Evolutionary conservation across 1,140 invertebrate species (phyloP).

Genomic region (Brachystomella parvula): DNA sequence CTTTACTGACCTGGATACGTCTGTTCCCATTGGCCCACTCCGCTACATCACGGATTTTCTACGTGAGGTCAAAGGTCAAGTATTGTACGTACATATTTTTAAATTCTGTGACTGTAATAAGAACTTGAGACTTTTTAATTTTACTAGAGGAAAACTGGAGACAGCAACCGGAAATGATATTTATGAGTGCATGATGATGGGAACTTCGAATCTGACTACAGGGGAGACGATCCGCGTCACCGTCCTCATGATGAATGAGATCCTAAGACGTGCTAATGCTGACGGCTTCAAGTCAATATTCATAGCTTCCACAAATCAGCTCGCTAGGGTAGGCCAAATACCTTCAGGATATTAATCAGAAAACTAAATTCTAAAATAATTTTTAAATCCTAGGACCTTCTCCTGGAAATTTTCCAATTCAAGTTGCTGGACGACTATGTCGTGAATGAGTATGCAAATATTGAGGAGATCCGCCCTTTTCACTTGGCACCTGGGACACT

Average conservation of each 20-base stretch:
- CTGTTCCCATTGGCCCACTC: background rate
- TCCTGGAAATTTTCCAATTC: slow-evolving; percentile 5
- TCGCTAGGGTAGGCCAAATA: background rate
- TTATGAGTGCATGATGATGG: background rate
- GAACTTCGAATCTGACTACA: background rate
- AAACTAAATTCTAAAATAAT: background rate
- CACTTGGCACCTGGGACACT: background rate
- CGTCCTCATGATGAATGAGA: slow-evolving; percentile 1
- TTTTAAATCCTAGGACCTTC: slow-evolving; percentile 2
- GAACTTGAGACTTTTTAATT: background rate
- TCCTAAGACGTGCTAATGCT: background rate
- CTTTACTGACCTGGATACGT: background rate
- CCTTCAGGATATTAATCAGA: background rate
- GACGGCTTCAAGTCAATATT: background rate
- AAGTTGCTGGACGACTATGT: background rate
- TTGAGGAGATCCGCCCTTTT: background rate
- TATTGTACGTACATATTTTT: background rate
- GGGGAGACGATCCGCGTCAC: background rate
- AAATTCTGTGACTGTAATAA: background rate
- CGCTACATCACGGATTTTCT: background rate
- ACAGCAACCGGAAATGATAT: background rate
- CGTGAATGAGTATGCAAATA: background rate
- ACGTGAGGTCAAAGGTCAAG: background rate
- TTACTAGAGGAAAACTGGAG: background rate
- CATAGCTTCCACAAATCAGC: background rate